phyloP scores from a whole-genome alignment of 2,888 invertebrate species.

The Spisula subtruncata region DNA sequence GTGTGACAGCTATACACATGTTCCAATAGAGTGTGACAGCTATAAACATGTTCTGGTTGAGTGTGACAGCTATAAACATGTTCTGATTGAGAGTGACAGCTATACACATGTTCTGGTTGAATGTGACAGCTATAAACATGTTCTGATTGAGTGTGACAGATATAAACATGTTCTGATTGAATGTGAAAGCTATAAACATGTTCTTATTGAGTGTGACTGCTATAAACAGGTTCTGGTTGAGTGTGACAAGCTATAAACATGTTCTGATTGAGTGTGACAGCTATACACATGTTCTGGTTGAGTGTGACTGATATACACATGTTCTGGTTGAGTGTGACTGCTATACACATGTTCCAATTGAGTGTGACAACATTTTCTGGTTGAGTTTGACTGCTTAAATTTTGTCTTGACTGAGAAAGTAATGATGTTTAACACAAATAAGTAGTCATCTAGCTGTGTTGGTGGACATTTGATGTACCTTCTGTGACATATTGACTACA shows the following conservation, averaged over 20 bases:
- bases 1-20: background rate
- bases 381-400: no score
- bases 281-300: background rate
- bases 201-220: background rate
- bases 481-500: no score
- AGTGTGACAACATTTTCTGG: no score
- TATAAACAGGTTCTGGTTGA: background rate
- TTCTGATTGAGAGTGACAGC: background rate
- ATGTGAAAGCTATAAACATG: background rate
- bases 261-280: background rate
- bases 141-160: background rate
- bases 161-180: background rate
- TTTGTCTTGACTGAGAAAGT: no score
- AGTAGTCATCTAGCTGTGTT: no score
- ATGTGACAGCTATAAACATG: background rate
- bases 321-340: no score
- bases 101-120: background rate
- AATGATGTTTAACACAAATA: no score
- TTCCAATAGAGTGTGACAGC: background rate
- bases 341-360: no score
- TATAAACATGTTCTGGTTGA: background rate
- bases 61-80: background rate
- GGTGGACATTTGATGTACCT: no score
- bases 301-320: background rate
- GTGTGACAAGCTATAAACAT: slow-evolving; percentile 5